phyloP scores from a whole-genome alignment of 2,888 invertebrate species.

The Tryphoninae sp. region DNA sequence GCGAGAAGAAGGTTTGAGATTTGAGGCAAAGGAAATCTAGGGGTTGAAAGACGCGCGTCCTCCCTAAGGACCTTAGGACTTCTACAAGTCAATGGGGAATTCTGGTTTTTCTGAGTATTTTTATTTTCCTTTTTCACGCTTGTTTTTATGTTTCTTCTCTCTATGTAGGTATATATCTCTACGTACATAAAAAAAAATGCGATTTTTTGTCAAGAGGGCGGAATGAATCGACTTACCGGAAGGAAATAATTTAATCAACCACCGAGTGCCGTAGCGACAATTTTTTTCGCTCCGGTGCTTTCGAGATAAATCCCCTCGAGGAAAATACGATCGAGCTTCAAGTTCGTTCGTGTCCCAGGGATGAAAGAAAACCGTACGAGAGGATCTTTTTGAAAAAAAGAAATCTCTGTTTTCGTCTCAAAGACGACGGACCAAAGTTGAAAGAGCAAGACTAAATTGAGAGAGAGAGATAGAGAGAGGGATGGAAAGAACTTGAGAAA shows the following conservation, averaged over 20 bases:
- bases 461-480: not conserved
- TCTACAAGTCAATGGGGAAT: conserved; percentile 20
- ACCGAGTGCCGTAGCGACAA: not conserved
- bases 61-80: not conserved
- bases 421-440: conserved; percentile 10
- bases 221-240: conserved; percentile 11
- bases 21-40: not conserved
- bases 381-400: conserved; percentile 10
- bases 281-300: not conserved
- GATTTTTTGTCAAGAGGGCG: not conserved
- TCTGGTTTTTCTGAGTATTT: conserved; percentile 4
- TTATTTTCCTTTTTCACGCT: not conserved
- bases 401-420: conserved; percentile 15
- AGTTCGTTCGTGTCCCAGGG: not conserved
- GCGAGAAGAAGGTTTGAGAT: not conserved
- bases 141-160: not conserved
- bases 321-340: not conserved
- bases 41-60: not conserved
- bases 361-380: not conserved
- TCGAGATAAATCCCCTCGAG: not conserved
- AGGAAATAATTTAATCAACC: conserved; percentile 1
- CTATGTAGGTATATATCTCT: not conserved
- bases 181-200: not conserved
- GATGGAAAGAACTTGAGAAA: not conserved
- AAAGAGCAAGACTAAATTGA: not conserved